These are phyloP conservation scores for Vanessa atalanta DNA, from an alignment of 1,140 invertebrate species.

Conservation along the genomic window DNA sequence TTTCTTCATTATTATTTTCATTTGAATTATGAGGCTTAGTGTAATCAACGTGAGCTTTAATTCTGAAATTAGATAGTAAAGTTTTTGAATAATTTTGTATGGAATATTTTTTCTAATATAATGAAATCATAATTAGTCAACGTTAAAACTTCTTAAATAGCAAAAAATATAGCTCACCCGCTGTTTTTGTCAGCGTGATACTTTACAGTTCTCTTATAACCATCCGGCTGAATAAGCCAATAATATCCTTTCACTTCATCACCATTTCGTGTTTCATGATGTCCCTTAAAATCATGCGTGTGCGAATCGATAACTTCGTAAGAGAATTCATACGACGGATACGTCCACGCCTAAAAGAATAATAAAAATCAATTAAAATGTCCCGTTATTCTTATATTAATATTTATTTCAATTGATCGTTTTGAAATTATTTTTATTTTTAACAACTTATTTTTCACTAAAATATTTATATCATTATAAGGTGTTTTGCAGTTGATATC, in stretches of 20 bases:
- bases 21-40: constrained; percentile 10
- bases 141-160: background rate
- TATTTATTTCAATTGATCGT: no score
- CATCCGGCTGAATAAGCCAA: constrained; percentile 52
- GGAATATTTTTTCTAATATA: no score
- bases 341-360: constrained; percentile 54
- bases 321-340: constrained; percentile 81
- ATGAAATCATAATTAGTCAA: background rate
- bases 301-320: constrained; percentile 82
- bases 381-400: background rate
- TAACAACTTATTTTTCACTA: no score
- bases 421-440: no score
- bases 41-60: constrained; percentile 40
- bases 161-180: constrained; percentile 36
- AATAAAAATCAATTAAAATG: background rate
- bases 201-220: constrained; percentile 46
- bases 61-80: constrained; percentile 28
- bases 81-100: no score
- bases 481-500: no score
- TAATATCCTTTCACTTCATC: constrained; percentile 77
- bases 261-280: constrained; percentile 81
- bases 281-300: constrained; percentile 71
- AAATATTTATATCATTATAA: no score
- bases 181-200: constrained; percentile 47
- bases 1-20: constrained; percentile 22